These are phyloP conservation scores for Anthonomus grandis DNA, from an alignment of 1,140 invertebrate genomes.

Conservation along the genomic window DNA sequence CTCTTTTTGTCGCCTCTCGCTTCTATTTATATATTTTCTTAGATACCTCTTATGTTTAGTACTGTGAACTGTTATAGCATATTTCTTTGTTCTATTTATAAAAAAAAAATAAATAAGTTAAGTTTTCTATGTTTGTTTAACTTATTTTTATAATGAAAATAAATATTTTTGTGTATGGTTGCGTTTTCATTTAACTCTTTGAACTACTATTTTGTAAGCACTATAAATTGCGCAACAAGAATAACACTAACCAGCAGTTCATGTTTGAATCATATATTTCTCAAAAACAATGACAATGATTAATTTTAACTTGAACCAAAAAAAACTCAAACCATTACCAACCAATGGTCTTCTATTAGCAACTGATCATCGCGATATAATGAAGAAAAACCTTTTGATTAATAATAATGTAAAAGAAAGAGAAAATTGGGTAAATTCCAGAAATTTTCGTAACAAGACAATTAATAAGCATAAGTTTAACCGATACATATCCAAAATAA, in stretches of 20 bases:
- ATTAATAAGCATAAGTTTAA: too few relatives aligned
- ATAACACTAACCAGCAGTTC: neutral
- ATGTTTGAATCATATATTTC: neutral
- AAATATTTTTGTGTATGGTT: constrained; percentile 10
- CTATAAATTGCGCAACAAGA: neutral
- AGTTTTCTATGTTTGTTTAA: constrained; percentile 24
- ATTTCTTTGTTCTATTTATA: constrained; percentile 35
- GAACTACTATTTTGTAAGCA: neutral
- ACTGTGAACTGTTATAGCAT: constrained; percentile 37
- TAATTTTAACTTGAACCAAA: too few relatives aligned
- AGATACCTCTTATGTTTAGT: constrained; percentile 27
- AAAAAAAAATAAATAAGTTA: constrained; percentile 27
- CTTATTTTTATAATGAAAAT: constrained; percentile 27
- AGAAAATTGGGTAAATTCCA: too few relatives aligned
- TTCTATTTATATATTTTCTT: constrained; percentile 34
- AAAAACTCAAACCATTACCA: neutral
- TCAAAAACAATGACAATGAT: too few relatives aligned
- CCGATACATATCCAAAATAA: too few relatives aligned
- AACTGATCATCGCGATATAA: too few relatives aligned
- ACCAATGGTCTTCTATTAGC: too few relatives aligned
- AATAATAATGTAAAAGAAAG: too few relatives aligned
- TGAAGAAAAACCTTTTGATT: too few relatives aligned
- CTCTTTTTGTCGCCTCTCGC: constrained; percentile 1
- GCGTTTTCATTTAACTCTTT: neutral
- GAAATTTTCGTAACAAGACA: too few relatives aligned